Conservation (phyloP, 2,113 vertebrate genomes). For the Neomonachus schauinslandi region DNA sequence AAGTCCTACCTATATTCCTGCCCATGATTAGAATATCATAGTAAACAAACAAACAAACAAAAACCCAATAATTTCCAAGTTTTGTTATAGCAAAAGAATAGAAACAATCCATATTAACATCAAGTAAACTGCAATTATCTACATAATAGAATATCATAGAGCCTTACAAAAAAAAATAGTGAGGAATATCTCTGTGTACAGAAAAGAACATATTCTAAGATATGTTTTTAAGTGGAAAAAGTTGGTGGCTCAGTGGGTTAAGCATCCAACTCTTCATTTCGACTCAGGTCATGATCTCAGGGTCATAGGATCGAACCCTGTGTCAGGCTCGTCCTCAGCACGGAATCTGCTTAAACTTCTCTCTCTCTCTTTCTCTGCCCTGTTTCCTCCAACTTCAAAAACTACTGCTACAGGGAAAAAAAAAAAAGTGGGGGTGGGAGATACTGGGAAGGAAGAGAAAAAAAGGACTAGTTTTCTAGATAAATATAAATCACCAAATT, state of each 20-base stretch:
- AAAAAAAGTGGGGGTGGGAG: accelerated
- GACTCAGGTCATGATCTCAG: neutral
- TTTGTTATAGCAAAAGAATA: neutral
- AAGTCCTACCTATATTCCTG: neutral
- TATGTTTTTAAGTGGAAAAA: neutral
- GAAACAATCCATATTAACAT: neutral
- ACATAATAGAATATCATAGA: neutral
- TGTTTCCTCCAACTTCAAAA: neutral
- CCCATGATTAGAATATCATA: neutral
- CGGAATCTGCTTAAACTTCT: neutral
- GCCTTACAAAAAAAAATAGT: neutral
- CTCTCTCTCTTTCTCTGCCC: neutral
- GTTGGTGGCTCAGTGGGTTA: neutral
- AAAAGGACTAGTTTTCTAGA: neutral
- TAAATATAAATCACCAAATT: neutral
- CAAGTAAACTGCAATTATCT: neutral
- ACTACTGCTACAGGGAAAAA: accelerated
- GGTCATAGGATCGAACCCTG: neutral
- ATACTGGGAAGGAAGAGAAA: neutral
- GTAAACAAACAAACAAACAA: neutral
- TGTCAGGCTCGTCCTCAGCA: neutral
- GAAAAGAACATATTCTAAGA: neutral
- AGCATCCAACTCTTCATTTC: neutral
- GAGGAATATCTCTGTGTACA: neutral
- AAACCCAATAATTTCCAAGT: neutral